These are phyloP conservation scores for Fistularia commersonii DNA, from an alignment of 2,797 vertebrate genomes.

Conservation along the genomic window DNA sequence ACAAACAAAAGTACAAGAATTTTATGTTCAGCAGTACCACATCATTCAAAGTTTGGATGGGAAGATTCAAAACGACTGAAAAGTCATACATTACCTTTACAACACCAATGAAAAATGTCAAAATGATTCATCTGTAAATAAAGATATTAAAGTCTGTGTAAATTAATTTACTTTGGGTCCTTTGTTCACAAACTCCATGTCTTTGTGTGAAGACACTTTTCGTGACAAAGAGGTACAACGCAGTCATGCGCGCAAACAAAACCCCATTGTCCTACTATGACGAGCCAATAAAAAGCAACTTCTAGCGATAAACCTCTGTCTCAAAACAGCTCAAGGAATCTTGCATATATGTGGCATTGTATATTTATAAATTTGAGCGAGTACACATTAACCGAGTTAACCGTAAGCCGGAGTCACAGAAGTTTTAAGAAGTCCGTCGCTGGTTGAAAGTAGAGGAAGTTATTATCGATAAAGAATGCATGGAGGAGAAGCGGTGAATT, in stretches of 20 bases:
- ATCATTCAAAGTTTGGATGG: conserved; percentile 69
- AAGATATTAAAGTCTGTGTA: conserved; percentile 99
- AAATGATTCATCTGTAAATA: conserved; percentile 94
- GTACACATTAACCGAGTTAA: no score
- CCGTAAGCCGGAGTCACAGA: no score
- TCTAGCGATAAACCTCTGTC: no score
- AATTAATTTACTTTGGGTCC: conserved; percentile 72
- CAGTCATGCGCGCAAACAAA: no score
- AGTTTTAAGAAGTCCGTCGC: no score
- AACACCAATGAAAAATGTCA: conserved; percentile 68
- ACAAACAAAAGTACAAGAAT: conserved; percentile 62
- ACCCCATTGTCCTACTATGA: no score
- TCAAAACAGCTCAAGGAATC: no score
- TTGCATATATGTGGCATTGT: no score
- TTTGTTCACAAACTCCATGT: conserved; percentile 19
- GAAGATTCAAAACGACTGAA: conserved; percentile 18
- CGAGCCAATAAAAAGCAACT: no score
- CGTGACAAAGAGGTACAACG: not conserved
- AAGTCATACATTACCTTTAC: conserved; percentile 59
- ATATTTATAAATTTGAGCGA: no score
- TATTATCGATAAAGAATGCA: conserved; percentile 37
- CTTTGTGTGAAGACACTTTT: not conserved
- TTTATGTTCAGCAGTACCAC: no score
- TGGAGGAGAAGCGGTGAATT: not conserved
- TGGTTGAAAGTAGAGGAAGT: conserved; percentile 16